Base-by-base conservation (phyloP, 2,797 vertebrate genomes). In the Gobionotothen gibberifrons region DNA sequence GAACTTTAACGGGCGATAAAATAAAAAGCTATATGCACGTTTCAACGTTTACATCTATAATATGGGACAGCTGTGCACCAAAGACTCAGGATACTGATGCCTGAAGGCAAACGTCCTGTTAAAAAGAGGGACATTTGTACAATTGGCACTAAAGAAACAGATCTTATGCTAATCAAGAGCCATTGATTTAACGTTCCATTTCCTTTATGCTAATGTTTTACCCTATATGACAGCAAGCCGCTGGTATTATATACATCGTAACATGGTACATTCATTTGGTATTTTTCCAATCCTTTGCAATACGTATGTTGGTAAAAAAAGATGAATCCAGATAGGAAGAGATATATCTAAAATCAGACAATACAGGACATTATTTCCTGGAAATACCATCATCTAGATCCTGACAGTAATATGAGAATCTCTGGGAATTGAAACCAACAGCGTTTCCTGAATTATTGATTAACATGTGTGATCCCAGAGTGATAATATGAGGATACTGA, bases 361-460 rank as follows among this genome's bases (percentile, higher is more conserved):
- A 32, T 26, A 57, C 43, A 3, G 53, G 53, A 17, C 6, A 76
- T 52, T 21, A 48, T 48, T 68, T 75, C 49, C 47, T 71, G 63
- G 47, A 70, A 56, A 84, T 53, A 75, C 58, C 60, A 72, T 56
- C 42, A 78, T 51, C 42, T 46, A 46, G 69, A 74, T 49, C 39
- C 44, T 5, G 72, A 81, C 55, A 62, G 69, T 72, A 47, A 86
- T 61, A 26, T 14, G 12, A 75, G 74, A 61, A 60, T 81, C 48
- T 57, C 39, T 12, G 61, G 72, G 59, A 85, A 75, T 55, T 72
- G 70, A 83, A 77, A 83, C 66, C 51, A 74, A 59, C 53, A 77
- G 69, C n/a, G 4, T 74, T 81, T 61, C 51, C 48, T 89, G 56
- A 72, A 89, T 90, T 72, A 87, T 79, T 90, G 65, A 90, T 88